These are phyloP conservation scores for Thymelicus acteon DNA, from an alignment of 2,888 invertebrate genomes.

Conservation along the genomic window DNA sequence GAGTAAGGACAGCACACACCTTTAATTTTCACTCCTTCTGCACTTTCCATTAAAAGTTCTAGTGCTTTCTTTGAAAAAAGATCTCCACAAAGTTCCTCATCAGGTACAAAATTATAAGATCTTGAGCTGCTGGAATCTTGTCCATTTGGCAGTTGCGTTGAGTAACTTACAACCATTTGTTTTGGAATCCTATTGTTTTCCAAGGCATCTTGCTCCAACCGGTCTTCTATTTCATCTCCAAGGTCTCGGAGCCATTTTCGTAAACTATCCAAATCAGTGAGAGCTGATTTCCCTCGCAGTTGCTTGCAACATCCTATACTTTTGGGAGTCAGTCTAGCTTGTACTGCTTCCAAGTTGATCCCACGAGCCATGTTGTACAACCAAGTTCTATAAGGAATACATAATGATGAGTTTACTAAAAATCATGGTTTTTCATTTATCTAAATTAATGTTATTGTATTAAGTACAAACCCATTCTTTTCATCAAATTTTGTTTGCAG, in stretches of 20 bases:
- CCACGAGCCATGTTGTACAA: conserved; percentile 94
- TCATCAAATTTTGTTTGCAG: conserved; percentile 91
- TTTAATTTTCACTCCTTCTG: conserved; percentile 68
- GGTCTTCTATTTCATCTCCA: conserved; percentile 92
- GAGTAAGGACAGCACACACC: conserved; percentile 48
- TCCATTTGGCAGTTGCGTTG: conserved; percentile 81
- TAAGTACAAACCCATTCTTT: conserved; percentile 90
- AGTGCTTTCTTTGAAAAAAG: conserved; percentile 87
- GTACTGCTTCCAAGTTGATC: conserved; percentile 94
- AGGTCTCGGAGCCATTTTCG: conserved; percentile 93
- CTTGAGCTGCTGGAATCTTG: conserved; percentile 87
- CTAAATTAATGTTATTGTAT: background rate
- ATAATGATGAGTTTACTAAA: background rate
- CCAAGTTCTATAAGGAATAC: conserved; percentile 87
- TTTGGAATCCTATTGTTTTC: conserved; percentile 93
- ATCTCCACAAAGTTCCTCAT: conserved; percentile 87
- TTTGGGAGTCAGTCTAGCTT: conserved; percentile 92
- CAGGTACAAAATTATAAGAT: conserved; percentile 81
- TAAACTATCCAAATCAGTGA: conserved; percentile 87
- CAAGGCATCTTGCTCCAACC: conserved; percentile 90
- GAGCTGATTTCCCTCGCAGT: conserved; percentile 92
- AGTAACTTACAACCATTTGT: conserved; percentile 90
- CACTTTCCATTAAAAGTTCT: conserved; percentile 87
- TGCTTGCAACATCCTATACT: conserved; percentile 98
- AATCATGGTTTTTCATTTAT: background rate